Evolutionary conservation across 2,797 vertebrate species (phyloP), one percentile per base, ranked within the genome.

Genomic region (Garrulus glandarius): DNA sequence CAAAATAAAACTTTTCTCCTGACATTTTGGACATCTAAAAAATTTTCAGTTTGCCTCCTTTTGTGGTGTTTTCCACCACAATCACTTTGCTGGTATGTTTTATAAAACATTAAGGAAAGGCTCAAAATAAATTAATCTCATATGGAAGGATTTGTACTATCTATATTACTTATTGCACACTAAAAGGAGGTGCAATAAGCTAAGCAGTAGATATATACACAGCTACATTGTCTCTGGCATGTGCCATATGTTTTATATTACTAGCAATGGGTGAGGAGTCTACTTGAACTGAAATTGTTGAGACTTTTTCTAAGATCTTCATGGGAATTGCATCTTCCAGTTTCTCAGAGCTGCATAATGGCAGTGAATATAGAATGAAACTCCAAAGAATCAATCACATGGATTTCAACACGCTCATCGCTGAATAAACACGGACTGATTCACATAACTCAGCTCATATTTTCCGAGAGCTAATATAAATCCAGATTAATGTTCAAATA

Each of bases 331-430:
- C 64, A 61, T 87, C 92, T 85, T 63, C 0, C 16, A 82, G 46
- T 63, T 92, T 65, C 93, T 84, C 70, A 75, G 77, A 15, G 32
- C 61, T 88, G 86, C 86, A 79, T 76, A 87, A 96, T 77, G 78
- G 60, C 93, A 93, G 36, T 0, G 1, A 94, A 80, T 41, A 65
- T 3, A 65, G 92, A 82, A 83, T 19, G n/a, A 93, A 91, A 85
- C 71, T 91, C 90, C 93, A 80, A 83, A 91, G 93, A 93, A 89
- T 95, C 94, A 84, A 77, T 96, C 80, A 89, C 36, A 37, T 4
- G 53, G 3, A 71, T 87, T 92, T 93, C 86, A 95, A 77, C 85
- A 32, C 60, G 23, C 30, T 13, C 83, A 47, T 84, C 30, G 1
- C 74, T 84, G 71, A 92, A 92, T 80, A 95, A 97, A 95, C 91